A percentile compares a stretch with the other conserved stretches of the same genome.
Conservation (phyloP, 2,888 invertebrate species). For the Hirtodrosophila histrioides region DNA sequence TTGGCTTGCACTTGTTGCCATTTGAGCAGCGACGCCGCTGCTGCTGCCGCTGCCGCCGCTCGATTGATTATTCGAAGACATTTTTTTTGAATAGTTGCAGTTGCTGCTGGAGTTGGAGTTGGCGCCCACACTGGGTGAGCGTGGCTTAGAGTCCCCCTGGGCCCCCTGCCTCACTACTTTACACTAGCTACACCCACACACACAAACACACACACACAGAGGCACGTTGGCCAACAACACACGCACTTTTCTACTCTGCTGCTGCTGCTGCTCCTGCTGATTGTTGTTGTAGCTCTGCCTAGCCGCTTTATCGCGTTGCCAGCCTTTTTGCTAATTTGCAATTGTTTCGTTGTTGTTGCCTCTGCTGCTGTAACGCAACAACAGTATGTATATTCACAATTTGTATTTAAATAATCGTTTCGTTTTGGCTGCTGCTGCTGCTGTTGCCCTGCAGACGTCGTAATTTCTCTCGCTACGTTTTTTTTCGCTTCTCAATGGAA, state of each 20-base stretch:
- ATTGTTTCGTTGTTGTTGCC: slow-evolving; percentile 24
- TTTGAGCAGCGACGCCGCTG: slow-evolving; percentile 38
- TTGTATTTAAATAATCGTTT: slow-evolving; percentile 54
- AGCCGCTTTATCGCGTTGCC: slow-evolving; percentile 64
- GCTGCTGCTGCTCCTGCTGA: slow-evolving; percentile 14
- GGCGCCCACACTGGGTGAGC: slow-evolving; percentile 45
- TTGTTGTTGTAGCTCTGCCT: slow-evolving; percentile 35
- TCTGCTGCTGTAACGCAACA: slow-evolving; percentile 55
- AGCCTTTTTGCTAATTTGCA: slow-evolving; percentile 39
- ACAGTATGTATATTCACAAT: slow-evolving; percentile 46
- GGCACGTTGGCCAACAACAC: slow-evolving; percentile 45
- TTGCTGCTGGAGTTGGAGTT: slow-evolving; percentile 15
- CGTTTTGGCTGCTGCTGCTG: slow-evolving; percentile 46
- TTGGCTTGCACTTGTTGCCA: slow-evolving; percentile 71
- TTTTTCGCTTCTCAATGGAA: slow-evolving; percentile 63
- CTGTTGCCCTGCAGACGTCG: slow-evolving; percentile 62
- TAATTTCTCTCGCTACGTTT: slow-evolving; percentile 74
- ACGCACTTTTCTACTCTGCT: slow-evolving; percentile 47
- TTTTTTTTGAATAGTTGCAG: slow-evolving; percentile 43
- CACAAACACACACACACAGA: slow-evolving; percentile 13
- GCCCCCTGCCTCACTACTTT: too few species aligned
- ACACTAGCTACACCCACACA: slow-evolving; percentile 16
- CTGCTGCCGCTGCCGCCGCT: slow-evolving; percentile 40
- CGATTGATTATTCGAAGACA: slow-evolving; percentile 84
- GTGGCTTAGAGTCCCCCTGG: slow-evolving; percentile 6